phyloP scores from a whole-genome alignment of 35 echinoderm and acorn worm genomes.

The Amphiura filiformis region DNA sequence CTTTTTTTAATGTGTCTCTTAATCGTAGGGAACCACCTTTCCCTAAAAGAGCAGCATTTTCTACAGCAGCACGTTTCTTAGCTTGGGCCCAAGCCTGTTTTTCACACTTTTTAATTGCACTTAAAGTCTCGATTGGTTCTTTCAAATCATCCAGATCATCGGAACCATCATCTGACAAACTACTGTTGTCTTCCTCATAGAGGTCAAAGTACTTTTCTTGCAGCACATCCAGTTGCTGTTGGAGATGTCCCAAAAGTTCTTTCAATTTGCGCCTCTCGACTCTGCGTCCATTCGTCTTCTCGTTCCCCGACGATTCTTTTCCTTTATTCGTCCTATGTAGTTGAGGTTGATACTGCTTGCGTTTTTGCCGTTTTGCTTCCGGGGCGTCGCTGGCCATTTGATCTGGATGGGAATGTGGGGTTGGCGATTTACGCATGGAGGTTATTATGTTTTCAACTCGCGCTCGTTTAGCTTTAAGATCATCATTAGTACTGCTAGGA shows the following conservation, averaged over 20 bases:
- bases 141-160: constrained; percentile 86
- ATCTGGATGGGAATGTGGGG: constrained; percentile 16
- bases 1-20: constrained; percentile 59
- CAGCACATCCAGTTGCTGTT: constrained; percentile 82
- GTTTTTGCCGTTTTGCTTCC: constrained; percentile 56
- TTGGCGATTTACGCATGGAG: constrained; percentile 79
- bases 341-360: constrained; percentile 89
- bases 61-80: constrained; percentile 31
- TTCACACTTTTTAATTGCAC: constrained; percentile 69
- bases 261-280: constrained; percentile 67
- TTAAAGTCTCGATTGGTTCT: constrained; percentile 60
- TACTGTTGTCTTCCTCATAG: constrained; percentile 81
- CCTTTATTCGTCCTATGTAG: constrained; percentile 42
- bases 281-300: constrained; percentile 27
- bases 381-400: constrained; percentile 29
- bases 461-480: constrained; percentile 83
- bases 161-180: constrained; percentile 45
- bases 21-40: neutral
- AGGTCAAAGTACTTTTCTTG: constrained; percentile 89
- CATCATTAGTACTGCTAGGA: constrained; percentile 31
- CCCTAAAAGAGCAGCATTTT: neutral
- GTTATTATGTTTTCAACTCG: constrained; percentile 98
- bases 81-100: neutral
- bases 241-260: constrained; percentile 69
- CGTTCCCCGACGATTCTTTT: constrained; percentile 14